Evolutionary conservation across 2,888 invertebrate genomes (phyloP), one percentile per base, ranked within the genome.

Genomic region (Anoncus sp.): DNA sequence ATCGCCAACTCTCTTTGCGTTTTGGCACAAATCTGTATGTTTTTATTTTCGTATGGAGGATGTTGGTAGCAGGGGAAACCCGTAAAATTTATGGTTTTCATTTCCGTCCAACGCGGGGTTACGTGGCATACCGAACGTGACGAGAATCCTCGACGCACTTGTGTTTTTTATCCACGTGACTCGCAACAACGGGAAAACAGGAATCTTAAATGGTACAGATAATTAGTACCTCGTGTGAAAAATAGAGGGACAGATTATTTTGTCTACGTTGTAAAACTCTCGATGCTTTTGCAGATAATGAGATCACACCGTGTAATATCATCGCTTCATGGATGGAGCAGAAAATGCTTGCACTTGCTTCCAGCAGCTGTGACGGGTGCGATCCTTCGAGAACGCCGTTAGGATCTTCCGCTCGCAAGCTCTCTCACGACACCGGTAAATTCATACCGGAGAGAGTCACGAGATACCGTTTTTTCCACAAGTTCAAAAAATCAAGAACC

Each of bases 21-120:
- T 47, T 14, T 35, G 22, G 14, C 9, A 22, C 10, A 38, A 2
- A 45, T 16, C 45, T 45, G 16, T 45, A 45, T 16, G n/a, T 40
- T 14, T 40, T 9, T 40, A 10, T 40, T 9, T 18, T n/a, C 16
- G 18, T 45, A 16, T 18, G 45, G 31, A 47, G 45, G 57, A 59
- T 35, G n/a, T n/a, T n/a, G 24, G 49, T 38, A 5, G 24, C 59
- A 49, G 35, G 79, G 27, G 7, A 31, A 31, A 31, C 62, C 75
- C 78, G 40, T 74, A 55, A 18, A 85, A 87, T 87, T 87, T 85
- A 86, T 86, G 85, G 82, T 82, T 86, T 87, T 86, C 85, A 85
- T 87, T 87, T 86, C 84, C 53, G 75, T 74, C 66, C 82, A 81
- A 85, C 83, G 80, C 82, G 82, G 18, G 24, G 24, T 85, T 82